Base-by-base conservation (phyloP, 2,113 vertebrate genomes). In the Tragelaphus imberbis region DNA sequence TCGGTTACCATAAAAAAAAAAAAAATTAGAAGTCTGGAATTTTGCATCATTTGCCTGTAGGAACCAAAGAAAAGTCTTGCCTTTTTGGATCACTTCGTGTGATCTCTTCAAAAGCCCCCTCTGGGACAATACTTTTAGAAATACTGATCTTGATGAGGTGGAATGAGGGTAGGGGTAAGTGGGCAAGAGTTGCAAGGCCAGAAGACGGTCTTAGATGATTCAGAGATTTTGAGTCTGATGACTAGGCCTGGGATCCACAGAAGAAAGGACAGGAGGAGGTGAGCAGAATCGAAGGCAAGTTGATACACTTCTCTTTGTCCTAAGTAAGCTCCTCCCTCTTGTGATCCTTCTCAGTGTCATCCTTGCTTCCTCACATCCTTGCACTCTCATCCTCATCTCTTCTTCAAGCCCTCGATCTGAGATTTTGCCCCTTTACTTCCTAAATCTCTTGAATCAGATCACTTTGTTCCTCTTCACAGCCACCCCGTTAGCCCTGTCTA, bases 1-100 rank as follows among this genome's bases (percentile, higher is more conserved):
- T 98, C 96, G 97, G 88, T 97, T 97, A 97, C 93, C 93, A 93
- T 96, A 97, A 97, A 95, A 93, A 81, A 88, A 96, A 44, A 44
- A 84, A 95, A 92, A 59, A 59, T 88, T 21, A 88, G 36, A 71
- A 82, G 91, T 75, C 91, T 97, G 63, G 80, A 95, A 95, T 97
- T 97, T 96, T 95, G 17, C 68, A 93, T 96, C 49, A 80, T 94
- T 97, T 40, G 23, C 56, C 93, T 65, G 3, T 93, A 96, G 94
- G 82, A 92, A 77, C 51, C 61, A 97, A 97, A 88, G 47, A 47
- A 97, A 96, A 88, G 47, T 28, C 25, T 92, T 94, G 44, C 33
- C 86, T 86, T 96, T 93, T 81, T 63, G 61, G 56, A 97, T 94
- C 36, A 91, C 94, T 94, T 84, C 5, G 2, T 97, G 75, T 97